Base-by-base conservation (phyloP, 23 tunicate species). In the Diplosoma virens region DNA sequence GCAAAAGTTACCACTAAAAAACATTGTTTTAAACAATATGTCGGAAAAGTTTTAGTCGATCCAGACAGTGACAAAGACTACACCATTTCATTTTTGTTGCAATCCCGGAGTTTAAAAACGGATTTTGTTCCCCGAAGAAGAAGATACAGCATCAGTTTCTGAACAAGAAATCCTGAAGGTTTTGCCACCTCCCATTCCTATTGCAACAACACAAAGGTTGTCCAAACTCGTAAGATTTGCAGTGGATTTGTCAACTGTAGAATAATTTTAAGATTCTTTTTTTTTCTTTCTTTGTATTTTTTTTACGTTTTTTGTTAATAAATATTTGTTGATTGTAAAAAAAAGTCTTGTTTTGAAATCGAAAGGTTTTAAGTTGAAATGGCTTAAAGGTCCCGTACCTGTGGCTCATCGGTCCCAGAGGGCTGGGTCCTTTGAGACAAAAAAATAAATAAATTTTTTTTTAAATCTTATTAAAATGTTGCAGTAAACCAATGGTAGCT, bases 341-440 rank as follows among this genome's bases (percentile, higher is more conserved):
- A n/a, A n/a, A n/a, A n/a, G n/a, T n/a, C n/a, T n/a, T n/a, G n/a
- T n/a, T n/a, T n/a, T n/a, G n/a, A n/a, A n/a, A n/a, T n/a, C n/a
- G n/a, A n/a, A n/a, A n/a, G n/a, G n/a, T n/a, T 55, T 24, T 55
- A 17, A 24, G 61, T 55, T 55, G 22, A 24, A 55, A 5, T 55
- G 61, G 61, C 61, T 55, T 25, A 55, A 55, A 55, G 61, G 61
- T 55, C 61, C 61, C 61, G n/a, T 55, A n/a, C 23, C 61, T 55
- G 25, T 55, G 61, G 61, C 61, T 55, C 23, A 55, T 55, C 22
- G 61, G 61, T 55, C 61, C 61, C 61, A 55, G 61, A 55, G n/a
- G 17, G 61, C 25, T 24, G n/a, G 61, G 61, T 24, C n/a, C 61
- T n/a, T 55, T 55, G n/a, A n/a, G n/a, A n/a, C n/a, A n/a, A n/a